Conservation (phyloP, 2,797 vertebrate genomes). For the Chaenodraco wilsoni region DNA sequence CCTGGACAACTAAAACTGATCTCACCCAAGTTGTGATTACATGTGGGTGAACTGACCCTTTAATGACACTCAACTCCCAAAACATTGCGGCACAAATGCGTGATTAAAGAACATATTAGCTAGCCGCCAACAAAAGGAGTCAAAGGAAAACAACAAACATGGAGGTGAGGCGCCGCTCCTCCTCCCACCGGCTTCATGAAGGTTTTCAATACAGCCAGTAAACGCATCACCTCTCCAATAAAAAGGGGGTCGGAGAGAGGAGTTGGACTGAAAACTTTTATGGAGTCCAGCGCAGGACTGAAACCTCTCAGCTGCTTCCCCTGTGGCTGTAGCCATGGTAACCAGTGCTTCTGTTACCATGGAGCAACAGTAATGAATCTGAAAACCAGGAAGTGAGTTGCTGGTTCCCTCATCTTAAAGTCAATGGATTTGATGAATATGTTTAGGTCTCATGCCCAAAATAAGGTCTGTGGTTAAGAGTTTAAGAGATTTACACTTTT, state of each 20-base stretch:
- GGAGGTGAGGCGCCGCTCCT: not conserved
- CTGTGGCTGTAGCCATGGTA: slow-evolving; percentile 8
- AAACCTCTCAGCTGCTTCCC: not conserved
- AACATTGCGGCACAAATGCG: not conserved
- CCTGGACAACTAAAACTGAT: not conserved
- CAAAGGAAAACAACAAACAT: not conserved
- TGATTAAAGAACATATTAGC: not conserved
- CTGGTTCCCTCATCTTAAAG: too few species aligned
- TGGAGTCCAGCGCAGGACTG: not conserved
- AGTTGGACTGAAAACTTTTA: slow-evolving; percentile 1
- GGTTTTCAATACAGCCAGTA: not conserved
- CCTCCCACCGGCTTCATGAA: not conserved
- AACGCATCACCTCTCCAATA: not conserved
- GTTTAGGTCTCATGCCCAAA: too few species aligned
- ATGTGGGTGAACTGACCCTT: slow-evolving; percentile 20
- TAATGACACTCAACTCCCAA: not conserved
- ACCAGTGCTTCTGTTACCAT: slow-evolving; percentile 19
- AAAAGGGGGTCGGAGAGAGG: not conserved
- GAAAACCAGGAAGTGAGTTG: too few species aligned
- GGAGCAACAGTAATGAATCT: not conserved
- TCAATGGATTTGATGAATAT: too few species aligned
- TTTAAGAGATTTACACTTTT: too few species aligned
- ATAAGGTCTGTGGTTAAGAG: too few species aligned
- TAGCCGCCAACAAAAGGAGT: not conserved
- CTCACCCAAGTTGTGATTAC: not conserved